Percentiles rank a stretch among this genome's conserved stretches.
Evolutionary conservation across 2,113 vertebrate genomes (phyloP).

Genomic region (Archocentrus centrarchus): DNA sequence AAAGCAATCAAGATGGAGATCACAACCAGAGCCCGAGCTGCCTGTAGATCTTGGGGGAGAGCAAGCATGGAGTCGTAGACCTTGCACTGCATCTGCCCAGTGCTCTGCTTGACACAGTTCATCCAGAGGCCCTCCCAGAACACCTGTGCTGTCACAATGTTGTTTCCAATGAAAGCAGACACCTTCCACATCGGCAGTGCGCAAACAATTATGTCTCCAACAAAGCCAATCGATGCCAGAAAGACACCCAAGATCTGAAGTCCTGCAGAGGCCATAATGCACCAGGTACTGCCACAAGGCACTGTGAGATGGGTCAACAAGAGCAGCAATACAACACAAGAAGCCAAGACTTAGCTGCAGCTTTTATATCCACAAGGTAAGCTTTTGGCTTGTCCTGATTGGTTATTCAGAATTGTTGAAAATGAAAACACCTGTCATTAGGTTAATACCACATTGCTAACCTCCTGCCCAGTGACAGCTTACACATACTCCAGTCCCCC

Average conservation of each 20-base stretch:
- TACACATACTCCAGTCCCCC: neutral
- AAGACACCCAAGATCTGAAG: constrained; percentile 78
- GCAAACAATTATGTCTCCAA: constrained; percentile 83
- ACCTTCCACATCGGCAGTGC: constrained; percentile 88
- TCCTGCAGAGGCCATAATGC: constrained; percentile 64
- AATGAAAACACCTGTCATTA: constrained; percentile 58
- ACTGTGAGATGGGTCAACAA: fast-evolving
- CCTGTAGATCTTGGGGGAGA: constrained; percentile 83
- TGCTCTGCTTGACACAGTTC: constrained; percentile 86
- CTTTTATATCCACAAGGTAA: constrained; percentile 43
- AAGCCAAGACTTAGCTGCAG: neutral
- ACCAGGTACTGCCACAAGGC: fast-evolving
- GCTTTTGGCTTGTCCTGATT: constrained; percentile 32
- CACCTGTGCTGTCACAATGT: constrained; percentile 85
- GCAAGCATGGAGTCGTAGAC: constrained; percentile 85
- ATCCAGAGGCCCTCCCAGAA: constrained; percentile 90
- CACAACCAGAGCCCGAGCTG: constrained; percentile 78
- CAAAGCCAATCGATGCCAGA: constrained; percentile 77
- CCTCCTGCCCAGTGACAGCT: neutral
- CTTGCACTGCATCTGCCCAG: constrained; percentile 89
- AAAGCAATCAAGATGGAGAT: constrained; percentile 80
- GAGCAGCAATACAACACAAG: fast-evolving
- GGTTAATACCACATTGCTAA: neutral
- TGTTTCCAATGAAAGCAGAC: constrained; percentile 84
- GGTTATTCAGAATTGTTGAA: constrained; percentile 26